Evolutionary conservation across 2,113 vertebrate genomes (phyloP).

Genomic region (Oxyruncus cristatus): DNA sequence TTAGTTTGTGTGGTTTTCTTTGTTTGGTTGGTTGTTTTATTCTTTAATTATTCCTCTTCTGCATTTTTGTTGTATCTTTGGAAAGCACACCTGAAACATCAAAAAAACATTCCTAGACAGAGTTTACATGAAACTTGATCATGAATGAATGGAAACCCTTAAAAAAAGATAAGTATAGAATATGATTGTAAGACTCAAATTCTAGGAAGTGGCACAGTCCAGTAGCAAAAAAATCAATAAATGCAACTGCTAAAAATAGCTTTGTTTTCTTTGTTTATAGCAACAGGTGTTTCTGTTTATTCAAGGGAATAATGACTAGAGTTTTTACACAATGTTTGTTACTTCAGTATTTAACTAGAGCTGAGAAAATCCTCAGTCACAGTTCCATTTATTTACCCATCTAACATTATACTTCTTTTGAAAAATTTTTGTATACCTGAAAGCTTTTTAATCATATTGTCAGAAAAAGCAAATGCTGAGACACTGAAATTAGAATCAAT

Average conservation of each 20-base stretch:
- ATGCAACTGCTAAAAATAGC: background rate
- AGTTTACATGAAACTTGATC: background rate
- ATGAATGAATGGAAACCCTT: background rate
- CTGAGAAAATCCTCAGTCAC: background rate
- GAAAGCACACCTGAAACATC: background rate
- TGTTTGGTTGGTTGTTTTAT: no score
- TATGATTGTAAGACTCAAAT: background rate
- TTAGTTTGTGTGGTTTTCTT: no score
- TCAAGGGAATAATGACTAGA: background rate
- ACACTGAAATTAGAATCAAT: background rate
- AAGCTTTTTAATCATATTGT: background rate
- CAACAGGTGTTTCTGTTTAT: slow-evolving; percentile 20
- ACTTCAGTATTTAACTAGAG: background rate
- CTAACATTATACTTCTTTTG: background rate
- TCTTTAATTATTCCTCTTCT: background rate
- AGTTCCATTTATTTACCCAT: background rate
- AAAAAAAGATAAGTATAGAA: background rate
- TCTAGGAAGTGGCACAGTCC: background rate
- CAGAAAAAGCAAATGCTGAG: background rate
- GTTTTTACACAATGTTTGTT: background rate
- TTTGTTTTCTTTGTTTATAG: background rate
- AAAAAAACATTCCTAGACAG: background rate
- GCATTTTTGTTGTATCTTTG: background rate
- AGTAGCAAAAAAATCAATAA: background rate
- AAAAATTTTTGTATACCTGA: background rate